These are phyloP conservation scores for Notolepis coatsorum DNA, from an alignment of 2,797 vertebrate species.

Conservation along the genomic window DNA sequence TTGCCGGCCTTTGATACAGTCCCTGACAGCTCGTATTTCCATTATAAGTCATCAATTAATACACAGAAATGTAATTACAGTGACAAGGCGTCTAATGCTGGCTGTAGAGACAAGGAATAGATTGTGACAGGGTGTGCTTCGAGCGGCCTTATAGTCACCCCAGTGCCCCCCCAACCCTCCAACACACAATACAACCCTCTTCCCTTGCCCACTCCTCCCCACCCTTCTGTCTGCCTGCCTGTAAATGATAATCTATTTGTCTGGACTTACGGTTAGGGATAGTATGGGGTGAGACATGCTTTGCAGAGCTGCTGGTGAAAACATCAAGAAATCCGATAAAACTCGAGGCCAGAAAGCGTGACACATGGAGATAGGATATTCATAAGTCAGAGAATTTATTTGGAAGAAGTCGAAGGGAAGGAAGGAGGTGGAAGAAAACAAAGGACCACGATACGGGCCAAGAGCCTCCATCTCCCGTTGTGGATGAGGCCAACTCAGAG, in stretches of 20 bases:
- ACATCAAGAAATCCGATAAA: no score
- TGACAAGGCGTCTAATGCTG: conserved; percentile 73
- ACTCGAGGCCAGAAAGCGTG: no score
- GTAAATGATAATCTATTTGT: no score
- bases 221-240: conserved; percentile 11
- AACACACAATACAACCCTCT: conserved; percentile 31
- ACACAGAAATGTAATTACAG: conserved; percentile 79
- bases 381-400: no score
- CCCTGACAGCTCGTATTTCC: conserved; percentile 77
- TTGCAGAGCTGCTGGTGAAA: no score
- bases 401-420: no score
- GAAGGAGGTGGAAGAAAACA: no score
- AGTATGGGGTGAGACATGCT: background rate
- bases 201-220: conserved; percentile 24
- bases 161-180: background rate
- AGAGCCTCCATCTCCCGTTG: no score
- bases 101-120: conserved; percentile 65
- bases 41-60: conserved; percentile 82
- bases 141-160: conserved; percentile 55
- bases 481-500: no score
- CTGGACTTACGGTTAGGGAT: no score
- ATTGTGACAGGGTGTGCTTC: conserved; percentile 69
- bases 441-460: no score
- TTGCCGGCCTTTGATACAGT: conserved; percentile 77
- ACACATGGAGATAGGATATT: no score